phyloP scores from a whole-genome alignment of 2,797 vertebrate genomes.

The Meriones psammophilus region DNA sequence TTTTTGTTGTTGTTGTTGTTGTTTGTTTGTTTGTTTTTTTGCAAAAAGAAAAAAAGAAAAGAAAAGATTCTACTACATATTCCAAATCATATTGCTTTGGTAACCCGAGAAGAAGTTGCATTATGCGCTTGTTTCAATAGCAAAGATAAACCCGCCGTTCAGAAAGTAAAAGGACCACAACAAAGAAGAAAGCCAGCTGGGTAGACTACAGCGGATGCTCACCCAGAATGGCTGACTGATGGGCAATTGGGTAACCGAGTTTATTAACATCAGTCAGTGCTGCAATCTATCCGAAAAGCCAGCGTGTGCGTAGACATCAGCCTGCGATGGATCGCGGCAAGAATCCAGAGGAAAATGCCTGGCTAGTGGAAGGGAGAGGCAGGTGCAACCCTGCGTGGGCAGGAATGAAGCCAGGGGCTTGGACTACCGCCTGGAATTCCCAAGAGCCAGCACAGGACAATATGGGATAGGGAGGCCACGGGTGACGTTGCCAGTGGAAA shows the following conservation, averaged over 20 bases:
- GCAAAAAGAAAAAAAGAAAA: not conserved
- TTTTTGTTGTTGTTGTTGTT: no score
- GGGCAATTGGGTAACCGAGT: not conserved
- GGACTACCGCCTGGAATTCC: no score
- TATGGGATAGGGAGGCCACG: not conserved
- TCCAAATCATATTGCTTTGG: conserved; percentile 16
- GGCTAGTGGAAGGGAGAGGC: not conserved
- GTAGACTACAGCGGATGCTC: not conserved
- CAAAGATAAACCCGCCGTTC: conserved; percentile 1
- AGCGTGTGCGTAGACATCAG: not conserved
- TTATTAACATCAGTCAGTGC: not conserved
- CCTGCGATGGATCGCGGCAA: not conserved
- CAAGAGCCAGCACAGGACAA: not conserved
- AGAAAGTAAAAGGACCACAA: not conserved
- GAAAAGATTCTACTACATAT: not conserved
- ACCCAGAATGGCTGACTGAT: not conserved
- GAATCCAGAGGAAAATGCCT: not conserved
- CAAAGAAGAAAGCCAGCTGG: not conserved
- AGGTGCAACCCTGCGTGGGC: not conserved
- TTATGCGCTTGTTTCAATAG: not conserved
- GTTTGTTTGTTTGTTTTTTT: no score
- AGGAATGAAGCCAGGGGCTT: not conserved
- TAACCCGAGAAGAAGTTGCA: not conserved
- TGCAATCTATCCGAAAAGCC: not conserved
- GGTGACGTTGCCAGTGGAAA: not conserved